phyloP scores from a whole-genome alignment of 2,888 invertebrate genomes.

The Trypoxylon attenuatum region DNA sequence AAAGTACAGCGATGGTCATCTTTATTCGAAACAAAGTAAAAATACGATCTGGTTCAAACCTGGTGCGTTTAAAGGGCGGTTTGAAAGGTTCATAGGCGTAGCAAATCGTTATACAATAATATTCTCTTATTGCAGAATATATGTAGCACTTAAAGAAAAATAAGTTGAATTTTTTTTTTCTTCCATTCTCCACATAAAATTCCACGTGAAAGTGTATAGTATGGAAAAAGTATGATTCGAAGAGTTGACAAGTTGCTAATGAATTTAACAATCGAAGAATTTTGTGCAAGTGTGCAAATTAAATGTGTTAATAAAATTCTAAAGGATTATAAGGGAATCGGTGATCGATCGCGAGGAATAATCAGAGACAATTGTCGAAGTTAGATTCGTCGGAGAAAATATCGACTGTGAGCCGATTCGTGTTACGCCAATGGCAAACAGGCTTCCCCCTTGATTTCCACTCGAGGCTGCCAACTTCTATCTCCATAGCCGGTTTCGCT shows the following conservation, averaged over 20 bases:
- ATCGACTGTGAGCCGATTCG: conserved; percentile 5
- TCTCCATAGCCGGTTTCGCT: conserved; percentile 39
- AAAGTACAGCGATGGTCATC: conserved; percentile 26
- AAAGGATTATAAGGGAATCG: too few relatives aligned
- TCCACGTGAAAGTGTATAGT: too few relatives aligned
- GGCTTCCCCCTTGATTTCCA: conserved; percentile 49
- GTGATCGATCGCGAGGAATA: too few relatives aligned
- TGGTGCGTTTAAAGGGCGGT: conserved; percentile 40
- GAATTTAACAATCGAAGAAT: too few relatives aligned
- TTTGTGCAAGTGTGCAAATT: too few relatives aligned
- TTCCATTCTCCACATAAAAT: too few relatives aligned
- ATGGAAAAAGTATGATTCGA: too few relatives aligned
- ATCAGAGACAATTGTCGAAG: too few relatives aligned
- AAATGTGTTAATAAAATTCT: too few relatives aligned
- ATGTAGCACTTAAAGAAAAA: too few relatives aligned
- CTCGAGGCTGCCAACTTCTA: conserved; percentile 51
- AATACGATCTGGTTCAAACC: conserved; percentile 53
- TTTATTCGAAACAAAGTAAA: conserved; percentile 57
- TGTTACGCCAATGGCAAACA: conserved; percentile 37
- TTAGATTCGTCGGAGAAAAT: neutral
- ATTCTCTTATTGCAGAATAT: neutral
- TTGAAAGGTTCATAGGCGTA: conserved; percentile 39
- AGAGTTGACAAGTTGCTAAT: too few relatives aligned
- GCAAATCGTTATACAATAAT: neutral
- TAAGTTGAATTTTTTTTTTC: too few relatives aligned